Base-by-base conservation (phyloP, 1,140 invertebrate species). In the Drosophila ironensis region DNA sequence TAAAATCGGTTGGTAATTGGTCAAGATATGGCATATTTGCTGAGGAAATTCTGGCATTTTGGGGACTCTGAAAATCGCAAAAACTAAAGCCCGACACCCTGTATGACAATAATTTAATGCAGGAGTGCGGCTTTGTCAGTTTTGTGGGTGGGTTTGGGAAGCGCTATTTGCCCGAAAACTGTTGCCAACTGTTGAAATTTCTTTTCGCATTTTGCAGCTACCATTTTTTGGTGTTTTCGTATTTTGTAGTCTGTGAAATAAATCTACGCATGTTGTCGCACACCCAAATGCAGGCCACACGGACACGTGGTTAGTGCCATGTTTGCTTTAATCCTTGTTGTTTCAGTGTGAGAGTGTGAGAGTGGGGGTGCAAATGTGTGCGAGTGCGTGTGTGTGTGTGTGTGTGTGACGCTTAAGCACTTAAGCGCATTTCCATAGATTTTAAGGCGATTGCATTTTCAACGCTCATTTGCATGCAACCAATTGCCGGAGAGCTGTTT, bases 341-440 rank as follows among this genome's bases (percentile, higher is more conserved):
- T 64, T 28, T 64, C 27, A n/a, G 16, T 17, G 19, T 44, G 16
- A 22, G 24, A 12, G 7, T 14, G 8, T 24, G 4, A 20, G 9
- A 35, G 20, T 41, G 42, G 60, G 35, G n/a, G 24, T 53, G n/a
- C 12, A n/a, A n/a, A n/a, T n/a, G n/a, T n/a, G 12, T 64, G 14
- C 30, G 22, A 28, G 33, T 45, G 20, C 12, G 14, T 30, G 24
- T 27, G 24, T 52, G 16, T 37, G 7, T 60, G 25, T 42, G 24
- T 12, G 25, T 50, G 46, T 38, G 28, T 52, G 40, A 27, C 38
- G 57, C 48, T 75, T 81, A 74, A 70, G 71, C 71, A 54, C 76
- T 81, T 75, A 78, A 78, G 76, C 56, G 71, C 75, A 78, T 78
- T 78, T 69, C 72, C 71, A 75, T 81, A 75, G 71, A 70, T 81